phyloP scores from a whole-genome alignment of 1,140 invertebrate genomes.

The Phthorimaea operculella region DNA sequence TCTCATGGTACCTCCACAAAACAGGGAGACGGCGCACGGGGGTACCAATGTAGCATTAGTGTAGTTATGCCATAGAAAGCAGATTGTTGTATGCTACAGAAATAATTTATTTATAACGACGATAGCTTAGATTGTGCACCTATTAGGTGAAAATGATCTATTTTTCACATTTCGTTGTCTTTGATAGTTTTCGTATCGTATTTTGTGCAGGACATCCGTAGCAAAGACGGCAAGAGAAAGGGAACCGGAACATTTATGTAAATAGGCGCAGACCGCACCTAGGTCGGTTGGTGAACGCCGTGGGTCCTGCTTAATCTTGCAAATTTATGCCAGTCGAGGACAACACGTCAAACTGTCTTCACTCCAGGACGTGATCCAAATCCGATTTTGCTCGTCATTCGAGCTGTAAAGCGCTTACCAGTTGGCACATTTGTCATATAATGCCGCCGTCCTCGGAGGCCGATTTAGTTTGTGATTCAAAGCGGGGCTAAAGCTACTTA shows the following conservation, averaged over 20 bases:
- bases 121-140: too few relatives aligned
- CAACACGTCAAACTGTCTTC: constrained; percentile 60
- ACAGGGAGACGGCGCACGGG: too few relatives aligned
- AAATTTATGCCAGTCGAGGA: constrained; percentile 61
- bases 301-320: constrained; percentile 49
- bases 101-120: too few relatives aligned
- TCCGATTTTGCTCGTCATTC: constrained; percentile 53
- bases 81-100: too few relatives aligned
- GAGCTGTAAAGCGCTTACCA: constrained; percentile 56
- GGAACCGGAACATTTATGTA: constrained; percentile 46
- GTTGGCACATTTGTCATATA: constrained; percentile 57
- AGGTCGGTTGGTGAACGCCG: constrained; percentile 22
- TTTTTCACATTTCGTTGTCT: too few relatives aligned
- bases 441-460: constrained; percentile 43
- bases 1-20: too few relatives aligned
- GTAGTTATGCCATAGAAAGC: too few relatives aligned
- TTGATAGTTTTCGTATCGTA: too few relatives aligned
- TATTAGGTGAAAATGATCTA: too few relatives aligned
- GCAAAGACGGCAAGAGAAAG: constrained; percentile 12
- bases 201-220: not conserved
- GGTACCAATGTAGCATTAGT: too few relatives aligned
- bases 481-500: constrained; percentile 12
- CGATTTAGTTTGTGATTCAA: constrained; percentile 49
- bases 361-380: constrained; percentile 58
- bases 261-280: constrained; percentile 40